Conservation (phyloP, 2,797 vertebrate genomes). For the Micropoecilia bifurca region DNA sequence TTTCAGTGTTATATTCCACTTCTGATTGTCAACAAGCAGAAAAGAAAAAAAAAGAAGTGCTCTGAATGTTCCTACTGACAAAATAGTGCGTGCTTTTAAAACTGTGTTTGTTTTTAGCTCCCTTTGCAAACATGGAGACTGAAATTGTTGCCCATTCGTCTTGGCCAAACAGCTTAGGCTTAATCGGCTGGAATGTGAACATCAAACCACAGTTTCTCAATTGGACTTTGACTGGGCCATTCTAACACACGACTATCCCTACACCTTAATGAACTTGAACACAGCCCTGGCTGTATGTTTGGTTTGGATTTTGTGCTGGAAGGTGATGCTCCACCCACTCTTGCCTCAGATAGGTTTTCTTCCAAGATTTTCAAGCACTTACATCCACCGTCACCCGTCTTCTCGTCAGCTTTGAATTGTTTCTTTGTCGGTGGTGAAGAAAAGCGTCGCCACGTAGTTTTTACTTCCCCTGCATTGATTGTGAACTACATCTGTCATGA, state of each 20-base stretch:
- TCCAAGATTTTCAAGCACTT: too few species aligned
- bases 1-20: neutral
- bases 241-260: neutral
- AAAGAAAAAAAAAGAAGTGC: conserved; percentile 20
- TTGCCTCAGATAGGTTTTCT: too few species aligned
- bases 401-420: too few species aligned
- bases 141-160: neutral
- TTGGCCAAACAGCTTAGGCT: neutral
- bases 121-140: neutral
- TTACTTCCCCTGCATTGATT: too few species aligned
- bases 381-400: too few species aligned
- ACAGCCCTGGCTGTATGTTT: neutral
- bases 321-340: too few species aligned
- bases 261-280: neutral
- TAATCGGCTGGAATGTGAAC: neutral
- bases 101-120: neutral
- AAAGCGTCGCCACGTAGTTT: too few species aligned
- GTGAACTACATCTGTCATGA: too few species aligned
- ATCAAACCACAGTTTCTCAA: neutral
- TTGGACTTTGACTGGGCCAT: neutral
- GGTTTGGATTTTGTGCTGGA: too few species aligned
- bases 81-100: neutral
- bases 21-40: conserved; percentile 30
- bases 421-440: too few species aligned
- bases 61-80: neutral